Evolutionary conservation across 2,797 vertebrate species (phyloP).

Genomic region (Apogon hyalosoma): DNA sequence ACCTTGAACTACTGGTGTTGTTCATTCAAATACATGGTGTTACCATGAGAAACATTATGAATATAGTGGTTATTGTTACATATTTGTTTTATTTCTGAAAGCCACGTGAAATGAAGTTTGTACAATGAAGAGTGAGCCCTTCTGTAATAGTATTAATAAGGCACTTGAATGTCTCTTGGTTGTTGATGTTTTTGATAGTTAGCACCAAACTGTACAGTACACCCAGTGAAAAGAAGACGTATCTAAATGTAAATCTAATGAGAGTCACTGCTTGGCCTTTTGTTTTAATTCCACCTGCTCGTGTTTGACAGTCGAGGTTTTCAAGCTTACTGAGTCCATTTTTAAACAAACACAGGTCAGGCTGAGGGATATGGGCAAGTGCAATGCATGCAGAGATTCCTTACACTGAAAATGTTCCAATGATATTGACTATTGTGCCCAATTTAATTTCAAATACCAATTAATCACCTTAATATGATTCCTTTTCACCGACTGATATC

Average conservation of each 20-base stretch:
- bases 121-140: conserved; percentile 79
- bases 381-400: conserved; percentile 88
- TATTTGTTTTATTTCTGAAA: conserved; percentile 67
- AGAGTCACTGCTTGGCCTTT: conserved; percentile 80
- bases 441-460: conserved; percentile 77
- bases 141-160: conserved; percentile 79
- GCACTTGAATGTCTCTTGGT: conserved; percentile 85
- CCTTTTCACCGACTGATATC: conserved; percentile 77
- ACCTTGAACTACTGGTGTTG: conserved; percentile 83
- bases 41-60: conserved; percentile 72
- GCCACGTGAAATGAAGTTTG: conserved; percentile 79
- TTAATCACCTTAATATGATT: conserved; percentile 79
- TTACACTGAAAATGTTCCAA: conserved; percentile 74
- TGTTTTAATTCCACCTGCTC: conserved; percentile 62
- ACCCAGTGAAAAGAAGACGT: conserved; percentile 78
- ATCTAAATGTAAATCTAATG: conserved; percentile 66
- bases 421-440: conserved; percentile 76
- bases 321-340: conserved; percentile 57
- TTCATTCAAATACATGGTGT: conserved; percentile 73
- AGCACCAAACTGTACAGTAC: conserved; percentile 85
- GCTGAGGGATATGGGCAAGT: conserved; percentile 82
- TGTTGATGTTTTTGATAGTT: conserved; percentile 83
- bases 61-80: conserved; percentile 79
- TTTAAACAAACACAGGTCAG: conserved; percentile 75
- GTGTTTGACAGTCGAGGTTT: conserved; percentile 59